Evolutionary conservation across 1,140 invertebrate species (phyloP).

Genomic region (Cydia strobilella): DNA sequence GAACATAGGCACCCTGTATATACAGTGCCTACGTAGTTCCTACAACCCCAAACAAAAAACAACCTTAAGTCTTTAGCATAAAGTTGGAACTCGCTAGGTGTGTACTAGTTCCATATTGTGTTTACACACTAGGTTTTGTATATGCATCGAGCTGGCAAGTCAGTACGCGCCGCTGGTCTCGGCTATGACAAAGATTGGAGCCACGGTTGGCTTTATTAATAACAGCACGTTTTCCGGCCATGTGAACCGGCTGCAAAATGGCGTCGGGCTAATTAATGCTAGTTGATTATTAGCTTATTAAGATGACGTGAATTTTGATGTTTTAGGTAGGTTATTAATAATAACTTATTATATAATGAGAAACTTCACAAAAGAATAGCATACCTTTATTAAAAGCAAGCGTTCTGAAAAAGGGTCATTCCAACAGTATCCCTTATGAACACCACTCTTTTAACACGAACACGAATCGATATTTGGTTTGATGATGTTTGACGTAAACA

Average conservation of each 20-base stretch:
- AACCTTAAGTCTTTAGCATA: slow-evolving; percentile 33
- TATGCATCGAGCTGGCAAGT: slow-evolving; percentile 71
- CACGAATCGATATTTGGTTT: no score
- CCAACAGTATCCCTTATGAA: no score
- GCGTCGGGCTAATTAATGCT: neutral
- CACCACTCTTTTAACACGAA: no score
- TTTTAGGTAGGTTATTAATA: neutral
- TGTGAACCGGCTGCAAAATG: slow-evolving; percentile 39
- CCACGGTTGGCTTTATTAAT: slow-evolving; percentile 72
- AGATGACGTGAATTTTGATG: neutral
- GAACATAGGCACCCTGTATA: slow-evolving; percentile 44
- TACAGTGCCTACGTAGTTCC: neutral
- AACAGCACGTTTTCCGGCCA: slow-evolving; percentile 60
- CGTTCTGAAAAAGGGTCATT: no score
- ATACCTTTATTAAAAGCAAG: no score
- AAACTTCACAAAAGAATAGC: no score
- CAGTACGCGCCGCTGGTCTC: slow-evolving; percentile 53
- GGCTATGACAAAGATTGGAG: slow-evolving; percentile 75
- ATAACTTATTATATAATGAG: no score
- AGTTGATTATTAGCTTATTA: slow-evolving; percentile 4
- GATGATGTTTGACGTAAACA: no score
- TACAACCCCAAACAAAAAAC: slow-evolving; percentile 39
- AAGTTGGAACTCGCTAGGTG: slow-evolving; percentile 41
- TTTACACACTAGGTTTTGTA: slow-evolving; percentile 43
- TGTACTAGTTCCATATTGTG: slow-evolving; percentile 32